Base-by-base conservation (phyloP, 2,113 vertebrate species). In the Axis porcinus region DNA sequence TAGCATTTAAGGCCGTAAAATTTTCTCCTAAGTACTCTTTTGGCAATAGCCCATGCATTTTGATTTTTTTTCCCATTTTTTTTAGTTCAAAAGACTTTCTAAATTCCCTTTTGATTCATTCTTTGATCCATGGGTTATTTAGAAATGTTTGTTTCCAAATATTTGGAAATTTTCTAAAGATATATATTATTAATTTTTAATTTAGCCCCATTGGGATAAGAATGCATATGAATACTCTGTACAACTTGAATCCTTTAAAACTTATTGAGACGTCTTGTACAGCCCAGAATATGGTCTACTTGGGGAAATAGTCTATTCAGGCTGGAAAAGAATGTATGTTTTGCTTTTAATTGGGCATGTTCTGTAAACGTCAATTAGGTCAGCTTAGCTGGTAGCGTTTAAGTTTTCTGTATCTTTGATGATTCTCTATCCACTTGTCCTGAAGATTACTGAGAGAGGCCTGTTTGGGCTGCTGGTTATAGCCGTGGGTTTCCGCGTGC, bases 401-500 rank as follows among this genome's bases (percentile, higher is more conserved):
- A 33, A 33, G 4, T 62, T 55, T 36, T 62, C 92, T 43, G 4
- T 6, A 1, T 50, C 55, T 55, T 55, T 60, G 60, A 81, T 11
- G 28, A 52, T 19, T 64, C 33, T 89, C 92, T 54, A 7, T 67
- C 55, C 27, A 0, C 40, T 50, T 86, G 5, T 64, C 40, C 92
- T n/a, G 30, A 25, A 1, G 21, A 30, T 67, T 54, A 7, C 6
- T 19, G 30, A 47, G 5, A 25, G 5, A 36, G 91, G 25, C 19
- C 21, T 15, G 5, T 60, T 43, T 50, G 33, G 79, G 57, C 23
- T 45, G 47, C 33, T 27, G 5, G 57, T 57, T 9, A 1, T n/a
- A 70, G 7, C 1, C 21, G 6, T 25, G 17, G 60, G 1, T 23
- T 74, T 64, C 55, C 50, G 40, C 33, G 0, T 45, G n/a, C 1